Evolutionary conservation across 1,140 invertebrate species (phyloP), one percentile per base, ranked within the genome.

Genomic region (Drosophila sechellia): DNA sequence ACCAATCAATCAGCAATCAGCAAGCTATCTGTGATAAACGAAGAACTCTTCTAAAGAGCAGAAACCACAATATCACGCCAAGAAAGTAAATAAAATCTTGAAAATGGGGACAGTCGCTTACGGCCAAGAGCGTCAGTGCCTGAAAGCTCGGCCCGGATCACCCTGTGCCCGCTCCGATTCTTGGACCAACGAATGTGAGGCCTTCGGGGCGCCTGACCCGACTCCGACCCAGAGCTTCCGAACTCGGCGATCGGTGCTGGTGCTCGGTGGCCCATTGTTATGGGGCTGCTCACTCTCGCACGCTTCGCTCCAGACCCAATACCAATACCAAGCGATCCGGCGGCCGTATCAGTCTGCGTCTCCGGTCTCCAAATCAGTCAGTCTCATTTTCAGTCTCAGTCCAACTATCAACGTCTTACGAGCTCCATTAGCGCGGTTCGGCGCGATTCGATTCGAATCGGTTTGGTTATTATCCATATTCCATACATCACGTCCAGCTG

Each of bases 181-280:
- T 43, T 13, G 37, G 3, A 20, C 20, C n/a, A 49, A 49, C 20
- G 25, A 49, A 34, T 49, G 48, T 35, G 49, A n/a, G 49, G 61
- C 52, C 76, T 73, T 85, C 77, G 77, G 63, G 77, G 57, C 58
- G 63, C 59, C 72, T 85, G 81, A 86, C 81, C 72, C 70, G 57
- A 60, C 65, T 57, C 42, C 42, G 53, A 61, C 59, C 59, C 50
- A 79, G 77, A 85, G 77, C 81, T 84, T 61, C 66, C 39, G 40
- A 58, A 53, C 73, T 39, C 27, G 37, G 15, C 48, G 56, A 39
- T 81, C 79, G 55, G 40, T 43, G 56, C 40, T 81, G 55, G 40
- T 46, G 56, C 35, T 81, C 79, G 55, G 40, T 54, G 48, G 20
- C 40, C 43, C 45, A 71, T 72, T 71, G 69, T 72, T 72, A 49